Base-by-base conservation (phyloP, 2,113 vertebrate genomes). In the Holacanthus passer region DNA sequence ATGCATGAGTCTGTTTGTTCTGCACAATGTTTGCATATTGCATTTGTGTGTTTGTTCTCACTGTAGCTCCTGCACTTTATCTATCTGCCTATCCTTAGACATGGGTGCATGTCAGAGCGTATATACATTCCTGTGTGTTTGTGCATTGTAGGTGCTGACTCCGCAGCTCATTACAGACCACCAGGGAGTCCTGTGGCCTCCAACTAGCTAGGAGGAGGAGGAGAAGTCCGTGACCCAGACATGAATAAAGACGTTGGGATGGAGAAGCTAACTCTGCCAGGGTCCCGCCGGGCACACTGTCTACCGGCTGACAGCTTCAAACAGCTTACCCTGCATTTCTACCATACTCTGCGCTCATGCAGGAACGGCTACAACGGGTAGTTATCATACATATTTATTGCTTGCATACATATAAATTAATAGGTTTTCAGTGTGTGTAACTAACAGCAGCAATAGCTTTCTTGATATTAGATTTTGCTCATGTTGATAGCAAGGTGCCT, bases 101-200 rank as follows among this genome's bases (percentile, higher is more conserved):
- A 16, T 16, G 9, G 17, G 47, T 29, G 63, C 50, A 52, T 58
- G 22, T 79, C 63, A 39, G 17, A n/a, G 60, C 53, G 45, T 56
- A 1, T 29, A 27, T 8, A 1, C 65, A 19, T 31, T 24, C 53
- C 14, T 55, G 24, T 78, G 24, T 52, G 43, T 63, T 5, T 32
- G 24, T 68, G 50, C 70, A 32, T 20, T 35, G 59, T 53, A 64
- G 64, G 16, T 87, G 87, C 82, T 75, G 76, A 83, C 74, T 82
- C 64, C 4, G 27, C 71, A 88, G 78, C 86, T 90, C 79, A 86
- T 87, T 83, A 88, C 67, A 79, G 71, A 82, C 73, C 81, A 76
- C 64, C 55, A 31, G 75, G 70, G 85, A 79, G n/a, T 65, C 67
- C 22, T 63, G 43, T 65, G 70, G 82, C 80, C 60, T 75, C 55